Evolutionary conservation across 2,888 invertebrate species (phyloP), one percentile per base, ranked within the genome.

Genomic region (Diploptera punctata): DNA sequence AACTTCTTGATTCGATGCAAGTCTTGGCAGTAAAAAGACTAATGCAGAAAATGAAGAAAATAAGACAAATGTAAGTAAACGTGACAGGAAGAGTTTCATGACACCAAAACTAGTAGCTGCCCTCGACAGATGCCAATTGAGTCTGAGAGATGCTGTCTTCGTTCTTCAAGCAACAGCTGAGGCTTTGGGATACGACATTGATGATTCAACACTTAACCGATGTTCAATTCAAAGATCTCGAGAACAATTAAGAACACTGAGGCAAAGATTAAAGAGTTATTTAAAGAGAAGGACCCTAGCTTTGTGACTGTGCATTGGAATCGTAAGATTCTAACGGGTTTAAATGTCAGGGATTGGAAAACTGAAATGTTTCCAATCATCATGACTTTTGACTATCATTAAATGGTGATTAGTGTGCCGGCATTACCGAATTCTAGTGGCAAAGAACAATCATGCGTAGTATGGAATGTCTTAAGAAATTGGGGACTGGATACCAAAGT

Each of bases 171-270:
- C 13, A 13, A n/a, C 49, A 49, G 49, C 49, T 49, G n/a, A 49
- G 49, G 49, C 49, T 49, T 49, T 49, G 49, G 49, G 49, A 49
- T 18, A 49, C 5, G n/a, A 49, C n/a, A n/a, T 49, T 49, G n/a
- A 49, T 49, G 49, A 49, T 13, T 13, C n/a, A 49, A n/a, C 49
- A n/a, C 49, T 49, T n/a, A 49, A n/a, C n/a, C 49, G 4, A 5
- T 13, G n/a, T 49, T 49, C 49, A 49, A 18, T 49, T 49, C 49
- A 49, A 49, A 49, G 18, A 49, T 49, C 7, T 49, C 18, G 49
- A 49, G 18, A 49, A 49, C 49, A 49, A 49, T 49, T 49, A 49
- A 49, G n/a, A 49, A 49, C 4, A 49, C 49, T 13, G 49, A n/a
- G 10, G n/a, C 7, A 49, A n/a, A 49, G n/a, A 13, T 13, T 49